A percentile compares a stretch with the other conserved stretches of the same genome.
Evolutionary conservation across 1,140 invertebrate genomes (phyloP).

Genomic region (Aphaenogaster rudis): DNA sequence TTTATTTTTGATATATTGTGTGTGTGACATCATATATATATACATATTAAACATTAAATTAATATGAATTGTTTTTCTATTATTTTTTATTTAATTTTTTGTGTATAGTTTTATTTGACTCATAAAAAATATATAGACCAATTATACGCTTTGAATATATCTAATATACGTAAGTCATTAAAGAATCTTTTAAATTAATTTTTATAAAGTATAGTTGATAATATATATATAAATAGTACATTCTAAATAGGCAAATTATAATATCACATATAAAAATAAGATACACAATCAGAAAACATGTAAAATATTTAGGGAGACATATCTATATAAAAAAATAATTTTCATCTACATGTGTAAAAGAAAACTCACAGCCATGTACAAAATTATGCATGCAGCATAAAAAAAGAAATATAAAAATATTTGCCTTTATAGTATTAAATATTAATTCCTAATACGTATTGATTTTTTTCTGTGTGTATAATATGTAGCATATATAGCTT

Average conservation of each 20-base stretch:
- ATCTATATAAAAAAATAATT: constrained; percentile 11
- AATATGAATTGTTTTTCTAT: not conserved
- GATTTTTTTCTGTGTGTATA: constrained; percentile 19
- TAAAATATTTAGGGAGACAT: constrained; percentile 26
- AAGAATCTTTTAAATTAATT: not conserved
- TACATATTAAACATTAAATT: constrained; percentile 17
- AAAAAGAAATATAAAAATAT: constrained; percentile 42
- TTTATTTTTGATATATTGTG: not conserved
- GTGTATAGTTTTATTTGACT: not conserved
- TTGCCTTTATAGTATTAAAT: not conserved
- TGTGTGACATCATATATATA: not conserved
- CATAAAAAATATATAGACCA: not conserved
- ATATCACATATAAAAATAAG: constrained; percentile 2
- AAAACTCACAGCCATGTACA: constrained; percentile 30
- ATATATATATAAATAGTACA: constrained; percentile 16
- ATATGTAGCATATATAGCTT: constrained; percentile 12
- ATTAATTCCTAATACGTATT: constrained; percentile 12
- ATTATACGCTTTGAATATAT: not conserved
- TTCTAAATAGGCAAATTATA: constrained; percentile 38
- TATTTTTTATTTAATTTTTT: constrained; percentile 5
- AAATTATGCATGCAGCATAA: constrained; percentile 48
- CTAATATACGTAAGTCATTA: not conserved
- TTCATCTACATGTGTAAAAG: not conserved
- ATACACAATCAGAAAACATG: not conserved
- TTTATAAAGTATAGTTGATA: constrained; percentile 14